These are phyloP conservation scores for Channa maculata DNA, from an alignment of 2,113 vertebrate genomes.

Conservation along the genomic window DNA sequence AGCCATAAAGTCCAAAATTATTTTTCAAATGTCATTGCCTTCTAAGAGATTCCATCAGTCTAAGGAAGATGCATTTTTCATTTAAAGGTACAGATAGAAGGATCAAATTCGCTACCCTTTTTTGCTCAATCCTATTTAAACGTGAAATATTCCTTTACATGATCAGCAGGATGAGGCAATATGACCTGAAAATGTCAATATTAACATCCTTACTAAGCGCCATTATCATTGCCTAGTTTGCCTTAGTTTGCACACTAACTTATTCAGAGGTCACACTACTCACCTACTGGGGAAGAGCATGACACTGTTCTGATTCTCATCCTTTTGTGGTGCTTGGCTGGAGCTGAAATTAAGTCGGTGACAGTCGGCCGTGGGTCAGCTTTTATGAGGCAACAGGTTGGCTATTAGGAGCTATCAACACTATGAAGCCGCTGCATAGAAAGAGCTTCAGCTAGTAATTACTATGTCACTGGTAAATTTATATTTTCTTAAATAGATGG, in stretches of 20 bases:
- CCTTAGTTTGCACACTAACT: constrained; percentile 11
- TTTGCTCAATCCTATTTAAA: neutral
- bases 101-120: neutral
- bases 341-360: constrained; percentile 4
- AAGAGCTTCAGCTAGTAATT: constrained; percentile 17
- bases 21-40: neutral
- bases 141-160: constrained; percentile 12
- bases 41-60: constrained; percentile 2
- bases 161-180: neutral
- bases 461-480: constrained; percentile 11
- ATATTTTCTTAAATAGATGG: neutral
- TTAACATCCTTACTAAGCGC: constrained; percentile 14
- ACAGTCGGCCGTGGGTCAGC: neutral
- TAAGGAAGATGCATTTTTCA: constrained; percentile 9
- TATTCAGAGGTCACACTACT: constrained; percentile 17
- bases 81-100: constrained; percentile 13
- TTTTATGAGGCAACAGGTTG: constrained; percentile 18
- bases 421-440: neutral
- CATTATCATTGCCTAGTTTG: constrained; percentile 1
- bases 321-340: neutral
- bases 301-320: constrained; percentile 20
- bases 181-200: neutral
- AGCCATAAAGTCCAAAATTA: neutral
- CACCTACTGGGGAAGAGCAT: constrained; percentile 26
- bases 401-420: constrained; percentile 11